phyloP scores from a whole-genome alignment of 2,888 invertebrate species.

The Microplitis manilae region DNA sequence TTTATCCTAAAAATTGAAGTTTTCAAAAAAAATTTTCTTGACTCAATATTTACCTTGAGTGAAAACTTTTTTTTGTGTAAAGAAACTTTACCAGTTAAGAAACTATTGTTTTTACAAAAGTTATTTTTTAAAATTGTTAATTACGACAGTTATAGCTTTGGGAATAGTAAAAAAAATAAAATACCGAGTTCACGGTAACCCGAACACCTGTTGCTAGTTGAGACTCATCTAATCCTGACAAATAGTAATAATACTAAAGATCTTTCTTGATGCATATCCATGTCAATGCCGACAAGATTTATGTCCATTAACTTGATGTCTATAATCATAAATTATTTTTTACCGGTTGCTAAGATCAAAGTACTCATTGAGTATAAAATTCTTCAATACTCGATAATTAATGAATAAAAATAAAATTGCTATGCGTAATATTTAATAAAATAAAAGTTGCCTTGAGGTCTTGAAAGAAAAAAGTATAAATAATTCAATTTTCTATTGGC shows the following conservation, averaged over 20 bases:
- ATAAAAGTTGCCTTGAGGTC: not conserved
- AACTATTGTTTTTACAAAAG: too few relatives aligned
- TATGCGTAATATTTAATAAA: not conserved
- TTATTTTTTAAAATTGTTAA: too few relatives aligned
- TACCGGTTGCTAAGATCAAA: constrained; percentile 5
- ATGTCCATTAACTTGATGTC: not conserved
- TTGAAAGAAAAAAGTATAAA: not conserved
- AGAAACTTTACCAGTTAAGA: too few relatives aligned
- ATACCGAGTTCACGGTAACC: constrained; percentile 25
- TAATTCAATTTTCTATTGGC: constrained; percentile 17
- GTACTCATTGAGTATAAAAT: constrained; percentile 11
- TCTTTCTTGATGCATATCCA: constrained; percentile 22
- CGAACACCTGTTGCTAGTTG: not conserved
- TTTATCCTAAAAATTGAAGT: too few relatives aligned
- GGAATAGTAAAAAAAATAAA: constrained; percentile 11
- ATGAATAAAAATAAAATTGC: not conserved
- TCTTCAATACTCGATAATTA: not conserved
- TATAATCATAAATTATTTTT: constrained; percentile 17
- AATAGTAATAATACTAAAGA: not conserved
- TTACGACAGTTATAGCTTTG: too few relatives aligned
- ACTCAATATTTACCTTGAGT: too few relatives aligned
- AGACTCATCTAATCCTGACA: constrained; percentile 1
- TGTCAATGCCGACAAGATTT: constrained; percentile 27
- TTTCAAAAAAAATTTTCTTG: too few relatives aligned
- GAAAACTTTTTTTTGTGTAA: too few relatives aligned